Conservation (phyloP, 2,113 vertebrate genomes). For the Daphoenositta chrysoptera region DNA sequence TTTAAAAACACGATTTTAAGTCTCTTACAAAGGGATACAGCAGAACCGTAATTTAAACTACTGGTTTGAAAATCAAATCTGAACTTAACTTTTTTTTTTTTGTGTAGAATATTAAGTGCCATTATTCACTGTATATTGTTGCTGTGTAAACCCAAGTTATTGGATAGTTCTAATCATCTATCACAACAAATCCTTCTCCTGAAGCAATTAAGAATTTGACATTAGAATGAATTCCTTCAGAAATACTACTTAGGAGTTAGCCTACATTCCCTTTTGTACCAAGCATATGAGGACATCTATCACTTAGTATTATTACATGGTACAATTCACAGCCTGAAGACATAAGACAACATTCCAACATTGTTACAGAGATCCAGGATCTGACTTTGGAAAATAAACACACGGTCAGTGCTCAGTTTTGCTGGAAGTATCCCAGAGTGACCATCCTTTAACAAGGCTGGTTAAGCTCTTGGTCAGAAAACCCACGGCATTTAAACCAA, state of each 20-base stretch:
- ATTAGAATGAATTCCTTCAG: neutral
- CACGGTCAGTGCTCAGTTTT: accelerated
- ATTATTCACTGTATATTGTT: neutral
- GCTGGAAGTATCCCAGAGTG: neutral
- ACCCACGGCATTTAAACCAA: neutral
- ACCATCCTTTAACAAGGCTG: neutral
- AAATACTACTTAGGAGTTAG: neutral
- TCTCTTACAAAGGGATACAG: neutral
- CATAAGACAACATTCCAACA: neutral
- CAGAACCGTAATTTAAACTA: neutral
- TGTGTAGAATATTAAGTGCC: neutral
- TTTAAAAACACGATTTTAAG: neutral
- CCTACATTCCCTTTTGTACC: neutral
- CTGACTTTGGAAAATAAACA: neutral
- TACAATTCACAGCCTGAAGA: neutral
- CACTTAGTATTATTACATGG: neutral
- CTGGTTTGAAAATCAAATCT: neutral
- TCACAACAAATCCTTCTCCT: neutral
- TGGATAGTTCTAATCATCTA: neutral
- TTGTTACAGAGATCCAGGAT: neutral
- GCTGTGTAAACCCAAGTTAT: neutral
- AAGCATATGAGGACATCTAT: neutral
- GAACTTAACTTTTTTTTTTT: neutral
- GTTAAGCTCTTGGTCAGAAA: neutral
- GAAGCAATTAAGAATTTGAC: neutral